Conservation (phyloP, 2,113 vertebrate species). For the Lophius piscatorius region DNA sequence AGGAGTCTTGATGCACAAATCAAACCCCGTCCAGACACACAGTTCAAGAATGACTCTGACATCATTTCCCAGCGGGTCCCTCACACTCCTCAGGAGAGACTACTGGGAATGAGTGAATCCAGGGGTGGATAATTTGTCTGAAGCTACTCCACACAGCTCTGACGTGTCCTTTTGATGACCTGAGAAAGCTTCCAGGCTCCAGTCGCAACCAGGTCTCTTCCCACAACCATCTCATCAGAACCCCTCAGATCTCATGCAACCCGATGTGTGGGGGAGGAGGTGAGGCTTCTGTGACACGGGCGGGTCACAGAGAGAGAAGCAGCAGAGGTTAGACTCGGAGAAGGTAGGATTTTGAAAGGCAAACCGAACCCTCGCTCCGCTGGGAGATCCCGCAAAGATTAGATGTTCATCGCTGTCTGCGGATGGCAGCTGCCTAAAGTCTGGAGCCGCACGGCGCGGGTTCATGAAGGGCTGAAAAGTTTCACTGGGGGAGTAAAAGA, state of each 20-base stretch:
- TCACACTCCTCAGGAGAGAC: not conserved
- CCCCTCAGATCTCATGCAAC: conserved; percentile 36
- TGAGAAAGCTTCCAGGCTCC: conserved; percentile 23
- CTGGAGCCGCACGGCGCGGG: conserved; percentile 7
- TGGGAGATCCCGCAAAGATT: conserved; percentile 41
- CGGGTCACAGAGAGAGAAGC: conserved; percentile 20
- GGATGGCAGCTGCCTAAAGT: conserved; percentile 49
- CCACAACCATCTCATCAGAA: conserved; percentile 30
- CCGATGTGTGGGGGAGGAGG: conserved; percentile 21
- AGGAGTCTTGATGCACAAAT: too few species aligned
- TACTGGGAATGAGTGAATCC: conserved; percentile 14
- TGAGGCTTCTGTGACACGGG: conserved; percentile 31
- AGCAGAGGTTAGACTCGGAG: conserved; percentile 42
- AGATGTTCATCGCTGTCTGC: conserved; percentile 42
- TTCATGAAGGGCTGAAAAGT: not conserved
- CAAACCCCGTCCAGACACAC: too few species aligned
- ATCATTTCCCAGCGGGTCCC: not conserved
- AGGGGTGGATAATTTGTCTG: conserved; percentile 44
- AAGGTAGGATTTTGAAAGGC: conserved; percentile 48
- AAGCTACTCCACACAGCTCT: conserved; percentile 8
- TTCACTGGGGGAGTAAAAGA: not conserved
- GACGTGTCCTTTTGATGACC: conserved; percentile 15
- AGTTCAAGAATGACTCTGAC: not conserved
- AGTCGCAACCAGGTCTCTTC: conserved; percentile 10
- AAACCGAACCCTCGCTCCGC: conserved; percentile 43